phyloP scores from a whole-genome alignment of 2,888 invertebrate species.

The Agrotis ipsilon region DNA sequence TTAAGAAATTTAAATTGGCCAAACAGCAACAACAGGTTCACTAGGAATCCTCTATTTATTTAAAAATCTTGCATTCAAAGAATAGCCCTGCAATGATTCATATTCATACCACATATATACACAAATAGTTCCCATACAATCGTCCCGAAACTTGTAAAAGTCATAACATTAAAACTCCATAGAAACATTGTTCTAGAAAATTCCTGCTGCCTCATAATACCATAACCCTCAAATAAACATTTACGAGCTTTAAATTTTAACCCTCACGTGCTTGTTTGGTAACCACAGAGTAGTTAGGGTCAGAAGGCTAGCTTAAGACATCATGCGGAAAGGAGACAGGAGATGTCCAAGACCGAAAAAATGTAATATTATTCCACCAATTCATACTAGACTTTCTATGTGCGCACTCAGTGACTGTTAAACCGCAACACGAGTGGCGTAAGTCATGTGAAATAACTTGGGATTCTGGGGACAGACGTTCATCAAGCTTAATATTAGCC shows the following conservation, averaged over 20 bases:
- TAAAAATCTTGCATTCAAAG: background rate
- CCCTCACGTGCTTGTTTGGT: slow-evolving; percentile 40
- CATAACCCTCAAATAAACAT: slow-evolving; percentile 65
- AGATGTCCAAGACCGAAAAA: no score
- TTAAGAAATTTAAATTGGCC: no score
- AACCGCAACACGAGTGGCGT: no score
- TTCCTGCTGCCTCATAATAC: slow-evolving; percentile 39
- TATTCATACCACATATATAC: background rate
- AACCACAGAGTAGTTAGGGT: slow-evolving; percentile 3
- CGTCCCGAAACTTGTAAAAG: slow-evolving; percentile 47
- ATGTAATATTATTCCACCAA: no score
- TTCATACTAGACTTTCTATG: no score
- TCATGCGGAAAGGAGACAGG: no score
- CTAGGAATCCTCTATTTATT: background rate
- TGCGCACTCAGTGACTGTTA: no score
- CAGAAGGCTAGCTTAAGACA: no score
- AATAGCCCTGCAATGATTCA: background rate
- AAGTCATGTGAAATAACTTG: no score
- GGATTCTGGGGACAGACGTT: no score
- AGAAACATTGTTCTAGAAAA: slow-evolving; percentile 49
- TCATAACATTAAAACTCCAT: slow-evolving; percentile 53
- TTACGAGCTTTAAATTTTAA: slow-evolving; percentile 65
- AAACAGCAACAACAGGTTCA: no score
- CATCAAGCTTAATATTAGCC: no score
- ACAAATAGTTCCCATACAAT: slow-evolving; percentile 22